Base-by-base conservation (phyloP, 2,113 vertebrate species). In the Catharus bicknelli region DNA sequence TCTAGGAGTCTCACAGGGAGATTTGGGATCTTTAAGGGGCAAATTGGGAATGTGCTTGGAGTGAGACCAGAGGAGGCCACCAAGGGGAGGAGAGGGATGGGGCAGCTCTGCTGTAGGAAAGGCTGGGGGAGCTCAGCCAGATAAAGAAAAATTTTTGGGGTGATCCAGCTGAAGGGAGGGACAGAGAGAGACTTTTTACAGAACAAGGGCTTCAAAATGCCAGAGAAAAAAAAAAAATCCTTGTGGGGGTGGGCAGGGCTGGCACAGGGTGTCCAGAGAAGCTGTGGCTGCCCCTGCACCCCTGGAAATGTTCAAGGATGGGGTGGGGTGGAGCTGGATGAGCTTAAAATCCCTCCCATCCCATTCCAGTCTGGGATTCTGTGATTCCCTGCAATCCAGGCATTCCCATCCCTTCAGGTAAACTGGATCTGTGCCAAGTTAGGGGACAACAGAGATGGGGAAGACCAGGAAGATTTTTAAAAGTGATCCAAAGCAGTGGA, bases 341-440 rank as follows among this genome's bases (percentile, higher is more conserved):
- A 38, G 19, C 12, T 40, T 34, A n/a, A 25, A 74, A 2, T 12
- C 10, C 38, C 38, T 38, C 38, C 38, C 38, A 38, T 38, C 38
- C 38, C 38, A 38, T 38, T 10, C 17, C 58, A 72, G 13, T 6
- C 11, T 27, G 51, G 12, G 8, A 66, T 64, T 36, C 66, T 23
- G 22, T 1, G 58, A 64, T 38, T 58, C 36, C 10, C 2, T 8
- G 9, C 16, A 72, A 57, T 3, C 6, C 12, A 36, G 30, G 54
- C 21, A 15, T 5, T 13, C 34, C 61, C 53, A 58, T 10, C 43
- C 47, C 61, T 59, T 21, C 43, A 4, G 17, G 1, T 12, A 26
- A 19, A 6, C 0, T 8, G 51, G 42, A 4, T 36, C 3, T 62
- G 61, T 2, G 45, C 27, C 55, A 42, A 26, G 13, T 0, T 30